Conservation (phyloP, 92 coral and sea anemone genomes). For the Palythoa grandis region DNA sequence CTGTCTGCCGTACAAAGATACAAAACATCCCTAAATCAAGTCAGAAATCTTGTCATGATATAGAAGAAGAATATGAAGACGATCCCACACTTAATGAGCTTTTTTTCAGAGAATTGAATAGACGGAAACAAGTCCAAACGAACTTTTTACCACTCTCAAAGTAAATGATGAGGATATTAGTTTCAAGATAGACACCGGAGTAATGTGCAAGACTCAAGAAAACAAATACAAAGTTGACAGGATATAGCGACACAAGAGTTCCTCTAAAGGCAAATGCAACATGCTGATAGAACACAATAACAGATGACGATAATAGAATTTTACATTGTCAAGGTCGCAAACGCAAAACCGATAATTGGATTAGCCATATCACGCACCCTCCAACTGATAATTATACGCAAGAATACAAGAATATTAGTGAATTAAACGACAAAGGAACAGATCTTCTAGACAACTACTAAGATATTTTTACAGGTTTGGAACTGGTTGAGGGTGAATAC, state of each 20-base stretch:
- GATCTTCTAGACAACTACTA: background rate
- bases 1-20: constrained; percentile 2
- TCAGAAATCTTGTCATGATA: background rate
- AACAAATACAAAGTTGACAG: constrained; percentile 51
- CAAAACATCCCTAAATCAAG: background rate
- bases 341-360: constrained; percentile 50
- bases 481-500: constrained; percentile 45
- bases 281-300: constrained; percentile 33
- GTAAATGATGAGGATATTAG: constrained; percentile 36
- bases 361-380: constrained; percentile 47
- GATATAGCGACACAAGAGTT: constrained; percentile 45
- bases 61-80: constrained; percentile 18
- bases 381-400: background rate
- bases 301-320: constrained; percentile 29
- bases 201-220: constrained; percentile 48
- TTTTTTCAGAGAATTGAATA: constrained; percentile 12
- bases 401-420: background rate
- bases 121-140: background rate
- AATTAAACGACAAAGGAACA: background rate
- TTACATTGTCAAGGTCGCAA: constrained; percentile 39
- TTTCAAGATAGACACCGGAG: constrained; percentile 49
- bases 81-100: background rate
- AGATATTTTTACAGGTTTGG: constrained; percentile 58
- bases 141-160: constrained; percentile 6
- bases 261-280: constrained; percentile 45